Evolutionary conservation across 2,113 vertebrate species (phyloP), one percentile per base, ranked within the genome.

Genomic region (Benitochromis conjunctus): DNA sequence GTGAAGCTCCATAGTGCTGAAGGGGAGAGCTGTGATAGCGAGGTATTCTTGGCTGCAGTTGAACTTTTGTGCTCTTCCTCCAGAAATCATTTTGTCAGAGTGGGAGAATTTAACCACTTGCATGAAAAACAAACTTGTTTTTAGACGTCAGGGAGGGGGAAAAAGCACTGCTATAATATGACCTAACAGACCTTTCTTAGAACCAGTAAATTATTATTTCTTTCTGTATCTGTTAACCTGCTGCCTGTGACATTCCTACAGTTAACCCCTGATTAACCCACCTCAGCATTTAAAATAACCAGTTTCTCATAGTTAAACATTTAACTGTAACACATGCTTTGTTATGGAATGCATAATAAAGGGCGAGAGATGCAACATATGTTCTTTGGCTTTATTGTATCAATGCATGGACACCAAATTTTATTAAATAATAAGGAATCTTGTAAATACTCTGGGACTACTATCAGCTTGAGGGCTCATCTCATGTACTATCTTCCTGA

Each of bases 211-310:
- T 85, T 55, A 79, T 55, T 62, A 3, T 48, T 24, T 87, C 29
- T 38, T 10, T 51, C 7, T 82, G 51, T 83, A 38, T 80, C 55
- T 88, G 34, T 81, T 66, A 54, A 80, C 86, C 55, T 83, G 56
- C 83, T 80, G 81, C 85, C 29, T 43, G 53, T 54, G 53, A 64
- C 90, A 92, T 93, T 94, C 86, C 88, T 92, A 78, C 9, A 60
- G 91, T 96, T 93, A 95, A 95, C 84, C 41, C 80, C 18, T 7
- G 11, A 85, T 90, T 80, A 58, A 38, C 8, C 51, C 9, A 21
- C 36, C 83, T 48, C 88, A 90, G 91, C 60, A 19, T 87, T 91
- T 86, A 31, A 91, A 93, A 90, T 76, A 77, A 71, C 74, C 62
- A 66, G 19, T 46, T 34, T 9, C n/a, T 85, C 74, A 57, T 79